Percentiles rank a stretch among this genome's conserved stretches.
Evolutionary conservation across 2,797 vertebrate genomes (phyloP).

Genomic region (Diplodus puntazzo): DNA sequence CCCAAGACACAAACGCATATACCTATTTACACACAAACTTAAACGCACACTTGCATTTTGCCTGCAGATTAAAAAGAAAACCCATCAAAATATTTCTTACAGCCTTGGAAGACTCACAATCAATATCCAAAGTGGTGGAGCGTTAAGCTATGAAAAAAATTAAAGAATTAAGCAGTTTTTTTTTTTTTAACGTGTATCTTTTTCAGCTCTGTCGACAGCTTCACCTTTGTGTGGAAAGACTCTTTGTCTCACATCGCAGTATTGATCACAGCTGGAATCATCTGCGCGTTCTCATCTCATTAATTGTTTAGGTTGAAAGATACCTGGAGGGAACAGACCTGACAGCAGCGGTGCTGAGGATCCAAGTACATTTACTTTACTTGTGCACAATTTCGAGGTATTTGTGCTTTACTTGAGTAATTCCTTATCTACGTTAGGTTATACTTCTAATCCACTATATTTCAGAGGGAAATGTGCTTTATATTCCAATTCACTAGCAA

Average conservation of each 20-base stretch:
- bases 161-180: constrained; percentile 35
- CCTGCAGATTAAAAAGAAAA: constrained; percentile 68
- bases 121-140: constrained; percentile 58
- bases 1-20: constrained; percentile 8
- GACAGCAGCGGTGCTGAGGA: neutral
- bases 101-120: constrained; percentile 45
- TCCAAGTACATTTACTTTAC: neutral
- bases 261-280: constrained; percentile 37
- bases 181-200: neutral
- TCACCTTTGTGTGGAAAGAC: constrained; percentile 25
- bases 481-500: too few species aligned
- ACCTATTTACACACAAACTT: constrained; percentile 18
- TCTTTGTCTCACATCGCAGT: constrained; percentile 3
- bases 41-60: constrained; percentile 21
- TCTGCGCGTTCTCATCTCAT: constrained; percentile 11
- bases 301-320: constrained; percentile 43
- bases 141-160: constrained; percentile 50
- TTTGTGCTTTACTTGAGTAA: too few species aligned
- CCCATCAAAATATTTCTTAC: constrained; percentile 54
- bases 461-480: too few species aligned
- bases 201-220: constrained; percentile 25
- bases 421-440: too few species aligned
- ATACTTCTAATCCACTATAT: too few species aligned
- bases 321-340: constrained; percentile 26
- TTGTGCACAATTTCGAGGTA: neutral